phyloP scores from a whole-genome alignment of 2,888 invertebrate species.

The Parnassius mnemosyne region DNA sequence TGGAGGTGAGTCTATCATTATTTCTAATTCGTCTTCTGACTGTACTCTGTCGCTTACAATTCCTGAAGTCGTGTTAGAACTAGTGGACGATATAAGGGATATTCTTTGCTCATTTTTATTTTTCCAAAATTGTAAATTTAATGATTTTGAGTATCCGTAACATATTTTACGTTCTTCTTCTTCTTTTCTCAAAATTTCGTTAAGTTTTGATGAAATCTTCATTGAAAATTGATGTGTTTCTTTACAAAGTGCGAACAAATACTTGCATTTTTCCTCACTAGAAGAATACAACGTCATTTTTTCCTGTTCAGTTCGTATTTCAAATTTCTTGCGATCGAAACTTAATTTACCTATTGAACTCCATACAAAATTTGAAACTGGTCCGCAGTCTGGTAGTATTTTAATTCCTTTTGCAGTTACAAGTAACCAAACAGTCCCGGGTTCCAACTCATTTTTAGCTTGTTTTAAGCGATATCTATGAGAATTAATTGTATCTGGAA shows the following conservation, averaged over 20 bases:
- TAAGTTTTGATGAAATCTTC: constrained; percentile 92
- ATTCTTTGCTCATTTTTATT: constrained; percentile 89
- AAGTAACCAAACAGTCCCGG: constrained; percentile 92
- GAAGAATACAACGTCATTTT: constrained; percentile 94
- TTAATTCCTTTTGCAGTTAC: constrained; percentile 96
- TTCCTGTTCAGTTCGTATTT: constrained; percentile 94
- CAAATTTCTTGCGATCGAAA: constrained; percentile 98
- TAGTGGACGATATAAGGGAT: constrained; percentile 94
- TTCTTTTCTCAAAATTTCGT: constrained; percentile 90
- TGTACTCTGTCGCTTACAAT: constrained; percentile 97
- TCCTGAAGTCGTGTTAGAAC: constrained; percentile 98
- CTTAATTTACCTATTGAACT: constrained; percentile 96
- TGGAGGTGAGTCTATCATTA: constrained; percentile 90
- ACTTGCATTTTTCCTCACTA: constrained; percentile 96
- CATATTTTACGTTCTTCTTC: constrained; percentile 87
- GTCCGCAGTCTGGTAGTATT: constrained; percentile 86
- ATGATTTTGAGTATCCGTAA: constrained; percentile 85
- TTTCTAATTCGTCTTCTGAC: constrained; percentile 96
- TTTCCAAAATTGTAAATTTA: constrained; percentile 81
- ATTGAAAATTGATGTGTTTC: constrained; percentile 98
- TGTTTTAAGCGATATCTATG: constrained; percentile 91
- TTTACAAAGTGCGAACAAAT: constrained; percentile 91
- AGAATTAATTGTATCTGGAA: constrained; percentile 93
- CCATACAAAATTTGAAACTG: constrained; percentile 93
- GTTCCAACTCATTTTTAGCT: constrained; percentile 86